A percentile compares a stretch with the other conserved stretches of the same genome.
phyloP scores from a whole-genome alignment of 92 coral and sea anemone genomes.

The Paramuricea clavata region DNA sequence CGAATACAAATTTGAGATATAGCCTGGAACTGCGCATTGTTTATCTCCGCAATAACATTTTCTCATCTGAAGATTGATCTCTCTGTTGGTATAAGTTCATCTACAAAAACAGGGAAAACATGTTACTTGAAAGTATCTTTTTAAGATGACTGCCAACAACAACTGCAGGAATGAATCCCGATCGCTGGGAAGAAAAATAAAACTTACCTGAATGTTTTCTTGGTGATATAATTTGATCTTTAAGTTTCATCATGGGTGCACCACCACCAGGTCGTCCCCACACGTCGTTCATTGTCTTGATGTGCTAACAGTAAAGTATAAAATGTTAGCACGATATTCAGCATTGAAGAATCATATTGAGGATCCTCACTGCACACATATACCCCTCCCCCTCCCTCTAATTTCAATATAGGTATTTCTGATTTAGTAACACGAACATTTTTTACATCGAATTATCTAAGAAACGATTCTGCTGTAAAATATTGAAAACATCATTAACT shows the following conservation, averaged over 20 bases:
- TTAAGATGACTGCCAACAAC: too few relatives aligned
- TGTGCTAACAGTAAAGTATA: constrained; percentile 69
- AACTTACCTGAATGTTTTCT: constrained; percentile 81
- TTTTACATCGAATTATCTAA: too few relatives aligned
- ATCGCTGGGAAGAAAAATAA: background rate
- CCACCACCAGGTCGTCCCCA: constrained; percentile 97
- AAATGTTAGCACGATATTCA: background rate
- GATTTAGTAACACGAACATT: too few relatives aligned
- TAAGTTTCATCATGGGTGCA: constrained; percentile 73
- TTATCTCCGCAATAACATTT: background rate
- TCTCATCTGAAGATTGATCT: constrained; percentile 28
- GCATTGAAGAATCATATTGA: too few relatives aligned
- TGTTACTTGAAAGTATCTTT: too few relatives aligned
- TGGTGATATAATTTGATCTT: constrained; percentile 62
- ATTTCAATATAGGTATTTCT: too few relatives aligned
- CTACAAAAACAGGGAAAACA: background rate
- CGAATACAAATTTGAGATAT: background rate
- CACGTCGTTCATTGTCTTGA: constrained; percentile 78
- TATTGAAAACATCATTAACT: too few relatives aligned
- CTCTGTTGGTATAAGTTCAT: constrained; percentile 36
- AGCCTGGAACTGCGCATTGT: background rate
- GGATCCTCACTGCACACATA: too few relatives aligned
- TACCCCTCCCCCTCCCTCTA: background rate
- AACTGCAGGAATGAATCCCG: background rate
- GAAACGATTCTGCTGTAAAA: too few relatives aligned